Conservation (phyloP, 2,797 vertebrate species). For the Lophotriccus pileatus region DNA sequence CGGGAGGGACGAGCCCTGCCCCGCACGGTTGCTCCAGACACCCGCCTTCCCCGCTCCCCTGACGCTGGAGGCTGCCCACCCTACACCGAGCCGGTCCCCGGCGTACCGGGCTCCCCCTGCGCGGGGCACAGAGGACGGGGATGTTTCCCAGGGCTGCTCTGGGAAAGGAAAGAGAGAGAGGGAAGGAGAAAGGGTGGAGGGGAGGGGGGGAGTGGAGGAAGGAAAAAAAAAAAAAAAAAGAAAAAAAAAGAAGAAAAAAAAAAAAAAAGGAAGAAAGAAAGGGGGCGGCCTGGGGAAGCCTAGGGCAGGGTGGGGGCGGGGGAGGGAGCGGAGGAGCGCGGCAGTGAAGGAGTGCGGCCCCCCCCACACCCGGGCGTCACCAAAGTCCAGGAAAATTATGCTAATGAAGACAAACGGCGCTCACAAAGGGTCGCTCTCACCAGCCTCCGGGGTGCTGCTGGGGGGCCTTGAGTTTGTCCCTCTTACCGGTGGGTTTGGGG, state of each 20-base stretch:
- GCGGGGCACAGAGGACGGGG: conserved; percentile 76
- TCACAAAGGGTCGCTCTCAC: conserved; percentile 77
- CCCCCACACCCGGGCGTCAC: conserved; percentile 89
- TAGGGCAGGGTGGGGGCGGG: conserved; percentile 68
- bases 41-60: neutral
- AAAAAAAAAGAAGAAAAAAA: neutral
- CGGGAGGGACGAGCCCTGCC: conserved; percentile 11
- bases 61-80: conserved; percentile 43
- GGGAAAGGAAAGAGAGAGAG: conserved; percentile 60
- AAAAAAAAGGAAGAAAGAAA: neutral
- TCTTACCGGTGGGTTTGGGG: conserved; percentile 15
- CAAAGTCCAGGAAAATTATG: conserved; percentile 97
- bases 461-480: conserved; percentile 37
- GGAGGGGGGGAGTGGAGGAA: neutral
- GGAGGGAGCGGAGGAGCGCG: conserved; percentile 54
- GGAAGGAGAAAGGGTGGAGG: neutral
- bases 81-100: conserved; percentile 70
- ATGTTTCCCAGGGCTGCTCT: conserved; percentile 87
- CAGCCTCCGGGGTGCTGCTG: conserved; percentile 42
- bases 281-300: conserved; percentile 50
- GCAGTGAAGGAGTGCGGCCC: conserved; percentile 72
- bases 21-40: conserved; percentile 12
- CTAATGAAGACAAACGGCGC: conserved; percentile 87
- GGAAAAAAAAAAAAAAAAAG: neutral
- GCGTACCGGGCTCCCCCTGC: conserved; percentile 74